Conservation (phyloP, 2,797 vertebrate genomes). For the Hybognathus amarus region DNA sequence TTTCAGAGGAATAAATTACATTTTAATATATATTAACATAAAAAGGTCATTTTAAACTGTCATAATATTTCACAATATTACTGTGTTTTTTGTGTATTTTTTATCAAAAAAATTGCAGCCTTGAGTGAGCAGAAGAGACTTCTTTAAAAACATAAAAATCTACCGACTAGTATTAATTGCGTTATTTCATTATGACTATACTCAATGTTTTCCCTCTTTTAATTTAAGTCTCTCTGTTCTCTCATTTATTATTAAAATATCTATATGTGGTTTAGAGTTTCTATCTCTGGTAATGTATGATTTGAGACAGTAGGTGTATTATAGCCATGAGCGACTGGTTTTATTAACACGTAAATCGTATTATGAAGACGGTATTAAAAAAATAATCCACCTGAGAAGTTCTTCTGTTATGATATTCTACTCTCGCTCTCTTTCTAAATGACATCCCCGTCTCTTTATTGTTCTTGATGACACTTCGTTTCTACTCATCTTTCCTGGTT, state of each 20-base stretch:
- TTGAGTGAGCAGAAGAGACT: too few species aligned
- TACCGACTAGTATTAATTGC: too few species aligned
- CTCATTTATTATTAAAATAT: constrained; percentile 5
- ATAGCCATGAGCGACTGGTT: constrained; percentile 37
- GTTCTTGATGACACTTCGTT: constrained; percentile 8
- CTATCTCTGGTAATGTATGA: constrained; percentile 27
- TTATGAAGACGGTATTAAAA: constrained; percentile 18
- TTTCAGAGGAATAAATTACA: too few species aligned
- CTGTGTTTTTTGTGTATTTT: too few species aligned
- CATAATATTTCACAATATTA: too few species aligned
- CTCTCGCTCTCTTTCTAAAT: constrained; percentile 51
- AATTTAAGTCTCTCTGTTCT: constrained; percentile 11
- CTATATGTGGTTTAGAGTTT: constrained; percentile 14
- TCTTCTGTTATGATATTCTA: constrained; percentile 20
- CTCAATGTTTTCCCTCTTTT: neutral
- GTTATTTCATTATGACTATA: neutral
- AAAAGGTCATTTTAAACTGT: too few species aligned
- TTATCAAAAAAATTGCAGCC: too few species aligned
- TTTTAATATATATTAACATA: too few species aligned
- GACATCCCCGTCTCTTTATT: neutral
- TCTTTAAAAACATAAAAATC: too few species aligned
- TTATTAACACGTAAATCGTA: constrained; percentile 40
- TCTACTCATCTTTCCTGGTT: neutral
- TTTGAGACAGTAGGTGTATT: constrained; percentile 33
- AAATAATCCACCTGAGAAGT: neutral